These are phyloP conservation scores for Blastobasis adustella DNA, from an alignment of 2,888 invertebrate genomes.

Conservation along the genomic window DNA sequence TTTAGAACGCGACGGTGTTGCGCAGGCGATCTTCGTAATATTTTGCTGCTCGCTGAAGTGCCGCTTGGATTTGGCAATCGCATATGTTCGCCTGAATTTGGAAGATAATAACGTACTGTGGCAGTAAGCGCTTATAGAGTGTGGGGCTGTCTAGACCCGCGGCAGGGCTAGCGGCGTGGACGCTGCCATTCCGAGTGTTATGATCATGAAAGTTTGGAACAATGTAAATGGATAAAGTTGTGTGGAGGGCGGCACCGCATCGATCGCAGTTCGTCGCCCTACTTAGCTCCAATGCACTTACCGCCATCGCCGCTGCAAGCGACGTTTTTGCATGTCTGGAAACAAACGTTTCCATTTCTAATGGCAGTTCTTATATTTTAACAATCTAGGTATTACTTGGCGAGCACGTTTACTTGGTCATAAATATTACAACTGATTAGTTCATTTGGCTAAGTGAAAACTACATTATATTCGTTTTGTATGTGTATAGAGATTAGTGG, in stretches of 20 bases:
- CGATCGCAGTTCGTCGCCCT: slow-evolving; percentile 74
- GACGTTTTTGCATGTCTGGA: slow-evolving; percentile 27
- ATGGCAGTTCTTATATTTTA: slow-evolving; percentile 4
- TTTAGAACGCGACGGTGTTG: no score
- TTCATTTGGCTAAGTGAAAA: no score
- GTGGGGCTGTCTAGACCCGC: slow-evolving; percentile 18
- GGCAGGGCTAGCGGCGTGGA: slow-evolving; percentile 8
- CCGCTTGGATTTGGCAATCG: neutral
- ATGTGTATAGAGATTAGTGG: no score
- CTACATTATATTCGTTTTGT: no score
- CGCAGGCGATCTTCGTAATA: no score
- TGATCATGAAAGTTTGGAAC: slow-evolving; percentile 64
- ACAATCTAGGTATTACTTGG: neutral
- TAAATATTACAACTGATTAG: no score
- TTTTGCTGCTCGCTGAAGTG: no score
- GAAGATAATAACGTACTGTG: neutral
- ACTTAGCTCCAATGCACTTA: slow-evolving; percentile 67
- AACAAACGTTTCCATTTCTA: neutral
- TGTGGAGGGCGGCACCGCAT: slow-evolving; percentile 59
- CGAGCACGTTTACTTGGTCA: no score
- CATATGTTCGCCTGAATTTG: neutral
- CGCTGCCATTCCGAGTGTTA: slow-evolving; percentile 38
- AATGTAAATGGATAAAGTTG: slow-evolving; percentile 70
- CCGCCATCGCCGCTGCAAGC: slow-evolving; percentile 40
- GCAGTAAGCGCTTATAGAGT: neutral